A percentile compares a stretch with the other conserved stretches of the same genome.
These are phyloP conservation scores for Anneissia japonica DNA, from an alignment of 35 echinoderm and acorn worm genomes.

Conservation along the genomic window DNA sequence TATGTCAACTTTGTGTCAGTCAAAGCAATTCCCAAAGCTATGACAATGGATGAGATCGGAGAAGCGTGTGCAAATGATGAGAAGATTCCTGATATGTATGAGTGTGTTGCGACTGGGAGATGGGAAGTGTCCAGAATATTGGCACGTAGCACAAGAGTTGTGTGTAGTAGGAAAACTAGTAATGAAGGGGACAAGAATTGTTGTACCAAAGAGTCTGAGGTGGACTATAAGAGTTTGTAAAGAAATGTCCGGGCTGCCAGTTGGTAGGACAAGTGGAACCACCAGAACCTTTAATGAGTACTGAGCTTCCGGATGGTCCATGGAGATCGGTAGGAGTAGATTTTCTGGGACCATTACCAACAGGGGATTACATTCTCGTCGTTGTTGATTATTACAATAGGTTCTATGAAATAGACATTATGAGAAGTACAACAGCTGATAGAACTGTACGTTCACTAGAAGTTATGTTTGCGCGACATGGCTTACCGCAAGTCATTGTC, in stretches of 20 bases:
- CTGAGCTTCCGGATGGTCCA: background rate
- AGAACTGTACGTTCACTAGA: no score
- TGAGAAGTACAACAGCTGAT: background rate
- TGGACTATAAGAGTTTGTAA: background rate
- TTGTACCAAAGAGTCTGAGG: no score
- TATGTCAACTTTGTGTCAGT: no score
- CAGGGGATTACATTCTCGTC: background rate
- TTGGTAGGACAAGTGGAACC: background rate
- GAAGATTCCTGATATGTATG: no score
- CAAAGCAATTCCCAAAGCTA: no score
- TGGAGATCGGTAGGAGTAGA: background rate
- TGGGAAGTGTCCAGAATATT: no score
- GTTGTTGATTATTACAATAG: background rate
- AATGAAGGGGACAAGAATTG: no score
- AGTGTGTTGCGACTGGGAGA: no score
- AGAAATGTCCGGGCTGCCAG: background rate
- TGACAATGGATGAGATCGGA: no score
- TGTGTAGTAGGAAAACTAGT: no score
- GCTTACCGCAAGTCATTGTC: background rate
- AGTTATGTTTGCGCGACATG: constrained; percentile 25
- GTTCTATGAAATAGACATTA: background rate
- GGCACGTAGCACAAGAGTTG: no score
- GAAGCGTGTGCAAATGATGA: no score
- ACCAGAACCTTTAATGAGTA: background rate
- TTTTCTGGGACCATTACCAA: background rate